Evolutionary conservation across 1,140 invertebrate genomes (phyloP).

Genomic region (Aphaenogaster ashmeadi): DNA sequence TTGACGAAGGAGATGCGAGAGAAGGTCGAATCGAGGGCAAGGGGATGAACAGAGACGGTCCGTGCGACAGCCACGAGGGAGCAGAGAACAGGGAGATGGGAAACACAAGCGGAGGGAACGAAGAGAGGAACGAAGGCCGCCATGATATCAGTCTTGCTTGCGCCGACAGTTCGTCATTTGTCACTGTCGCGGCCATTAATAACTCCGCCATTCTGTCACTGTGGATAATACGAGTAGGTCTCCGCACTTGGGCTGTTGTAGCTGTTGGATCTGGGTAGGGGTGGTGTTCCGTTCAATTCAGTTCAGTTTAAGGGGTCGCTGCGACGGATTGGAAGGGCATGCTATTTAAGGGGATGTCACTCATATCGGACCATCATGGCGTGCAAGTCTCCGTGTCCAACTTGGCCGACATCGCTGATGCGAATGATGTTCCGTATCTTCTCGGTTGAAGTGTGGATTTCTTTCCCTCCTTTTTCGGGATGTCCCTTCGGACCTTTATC

Average conservation of each 20-base stretch:
- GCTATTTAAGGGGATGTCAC: conserved; percentile 86
- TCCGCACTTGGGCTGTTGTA: conserved; percentile 81
- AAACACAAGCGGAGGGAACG: conserved; percentile 73
- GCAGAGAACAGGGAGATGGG: conserved; percentile 67
- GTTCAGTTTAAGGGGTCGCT: conserved; percentile 85
- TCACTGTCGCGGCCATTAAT: conserved; percentile 88
- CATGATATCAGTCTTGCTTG: conserved; percentile 88
- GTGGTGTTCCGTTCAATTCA: conserved; percentile 85
- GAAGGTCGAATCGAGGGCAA: conserved; percentile 68
- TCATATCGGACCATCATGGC: conserved; percentile 85
- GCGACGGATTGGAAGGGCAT: conserved; percentile 84
- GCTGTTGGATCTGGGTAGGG: conserved; percentile 81
- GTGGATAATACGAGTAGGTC: conserved; percentile 87
- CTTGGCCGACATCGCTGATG: conserved; percentile 73
- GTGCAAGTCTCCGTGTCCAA: conserved; percentile 81
- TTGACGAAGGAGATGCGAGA: conserved; percentile 59
- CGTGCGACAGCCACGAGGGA: conserved; percentile 73
- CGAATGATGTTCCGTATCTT: conserved; percentile 45
- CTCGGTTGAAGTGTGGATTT: conserved; percentile 25
- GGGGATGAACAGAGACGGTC: conserved; percentile 70
- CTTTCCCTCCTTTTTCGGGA: conserved; percentile 25
- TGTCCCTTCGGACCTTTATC: conserved; percentile 16
- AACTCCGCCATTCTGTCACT: conserved; percentile 87
- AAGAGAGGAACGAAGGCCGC: conserved; percentile 85
- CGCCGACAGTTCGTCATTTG: conserved; percentile 88